Conservation (phyloP, 2,888 invertebrate genomes). For the Cerastis rubricosa region DNA sequence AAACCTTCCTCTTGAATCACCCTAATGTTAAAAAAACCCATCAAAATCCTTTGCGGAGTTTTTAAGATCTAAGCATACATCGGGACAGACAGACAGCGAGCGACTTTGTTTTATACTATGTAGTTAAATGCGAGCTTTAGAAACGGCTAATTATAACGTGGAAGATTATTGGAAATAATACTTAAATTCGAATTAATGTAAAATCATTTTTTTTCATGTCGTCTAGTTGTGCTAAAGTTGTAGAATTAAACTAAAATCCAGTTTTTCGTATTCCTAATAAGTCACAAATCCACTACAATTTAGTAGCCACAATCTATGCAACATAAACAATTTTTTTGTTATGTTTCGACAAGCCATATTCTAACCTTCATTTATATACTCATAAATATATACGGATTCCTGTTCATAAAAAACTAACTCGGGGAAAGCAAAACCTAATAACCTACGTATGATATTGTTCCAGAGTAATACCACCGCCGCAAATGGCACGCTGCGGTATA, state of each 20-base stretch:
- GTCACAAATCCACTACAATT: neutral
- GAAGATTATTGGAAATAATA: neutral
- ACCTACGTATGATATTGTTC: conserved; percentile 27
- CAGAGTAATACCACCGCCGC: conserved; percentile 64
- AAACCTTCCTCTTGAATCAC: no score
- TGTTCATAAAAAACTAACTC: neutral
- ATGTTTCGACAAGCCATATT: neutral
- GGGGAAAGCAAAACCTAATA: neutral
- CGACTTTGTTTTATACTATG: no score
- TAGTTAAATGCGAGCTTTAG: neutral
- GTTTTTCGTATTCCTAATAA: neutral
- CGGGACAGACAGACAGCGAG: no score
- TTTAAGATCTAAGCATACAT: no score
- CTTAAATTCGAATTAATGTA: no score
- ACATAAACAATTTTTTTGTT: neutral
- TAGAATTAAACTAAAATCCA: neutral
- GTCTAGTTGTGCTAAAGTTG: no score
- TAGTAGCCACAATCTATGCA: neutral
- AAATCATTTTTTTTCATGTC: no score
- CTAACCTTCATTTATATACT: neutral
- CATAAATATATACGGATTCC: neutral
- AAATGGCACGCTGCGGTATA: conserved; percentile 77
- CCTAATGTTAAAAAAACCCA: no score
- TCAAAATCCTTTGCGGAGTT: no score
- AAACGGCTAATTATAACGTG: conserved; percentile 16